Evolutionary conservation across 2,113 vertebrate species (phyloP), one percentile per base, ranked within the genome.

Genomic region (Meleagris gallopavo): DNA sequence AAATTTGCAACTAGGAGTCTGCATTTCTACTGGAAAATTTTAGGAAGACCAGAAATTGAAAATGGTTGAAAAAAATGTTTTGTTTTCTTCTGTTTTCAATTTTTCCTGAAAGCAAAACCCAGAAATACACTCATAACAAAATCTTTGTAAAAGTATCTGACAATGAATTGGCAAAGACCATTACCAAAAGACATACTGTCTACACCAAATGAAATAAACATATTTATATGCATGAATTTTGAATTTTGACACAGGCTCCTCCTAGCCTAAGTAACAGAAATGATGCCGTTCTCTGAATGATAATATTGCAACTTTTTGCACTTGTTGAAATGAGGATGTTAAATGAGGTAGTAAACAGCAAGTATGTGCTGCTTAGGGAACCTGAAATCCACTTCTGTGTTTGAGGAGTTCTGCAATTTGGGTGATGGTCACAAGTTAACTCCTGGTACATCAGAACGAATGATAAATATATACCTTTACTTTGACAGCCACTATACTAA

Each of bases 141-240:
- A 30, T 18, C 72, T 57, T 7, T 16, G 38, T 54, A 24, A 36
- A 84, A 15, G 10, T 34, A 76, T 10, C 4, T 58, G 11, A 6
- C 15, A 69, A 30, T n/a, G 25, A 64, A 34, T 11, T 69, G 24
- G 8, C 32, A 92, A 76, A 79, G 0, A 66, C 25, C 46, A 29
- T 16, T 73, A 38, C 19, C n/a, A 36, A 34, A 93, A 73, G 6
- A 29, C 1, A 60, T 5, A 38, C 2, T 80, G 38, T 54, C n/a
- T 73, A 55, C 2, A 38, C 11, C 20, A 22, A 25, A 50, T 34
- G 21, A 94, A 81, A 41, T 46, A 62, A 83, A 76, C 6, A 24
- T 1, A 1, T 65, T 36, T 1, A 0, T 25, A 62, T 10, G 4
- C 21, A 67, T 10, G 10, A 80, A 67, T 58, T 43, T 57, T 10